Evolutionary conservation across 2,113 vertebrate species (phyloP), one percentile per base, ranked within the genome.

Genomic region (Semicossyphus pulcher): DNA sequence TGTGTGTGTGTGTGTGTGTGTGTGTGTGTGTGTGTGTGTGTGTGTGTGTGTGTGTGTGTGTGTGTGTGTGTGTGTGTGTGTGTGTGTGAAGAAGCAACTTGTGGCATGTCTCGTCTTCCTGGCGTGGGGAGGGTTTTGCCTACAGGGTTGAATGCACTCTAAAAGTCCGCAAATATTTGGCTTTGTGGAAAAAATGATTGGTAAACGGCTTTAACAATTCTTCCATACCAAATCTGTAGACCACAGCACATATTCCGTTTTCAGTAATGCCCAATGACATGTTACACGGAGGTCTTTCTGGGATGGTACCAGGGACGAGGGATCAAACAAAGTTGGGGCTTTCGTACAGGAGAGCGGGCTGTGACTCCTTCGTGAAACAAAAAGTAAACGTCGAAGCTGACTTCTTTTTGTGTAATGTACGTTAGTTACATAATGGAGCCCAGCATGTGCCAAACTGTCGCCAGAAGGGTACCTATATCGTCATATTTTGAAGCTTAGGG

Each of bases 151-250:
- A 89, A 88, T 84, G 81, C 41, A 52, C 52, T 65, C 61, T 52
- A 15, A 32, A 66, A 67, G 73, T 84, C 58, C 2, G 23, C 20
- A 5, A 70, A 64, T 88, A 73, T 82, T 86, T 85, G 83, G 76
- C 81, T 76, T 85, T 48, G 53, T 77, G 82, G 72, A 77, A 86
- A 85, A 87, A 67, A 76, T 52, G 15, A 77, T 61, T 23, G 45
- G 71, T 47, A 29, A 47, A 65, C 63, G 21, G 34, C 47, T 61
- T 76, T 60, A 47, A 26, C 34, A 73, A 51, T 60, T 78, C 41
- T 67, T 81, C 56, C 28, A 16, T 21, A 59, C 15, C 2, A 59
- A 57, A 72, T 76, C 25, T 66, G 1, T 11, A 51, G 39, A 72
- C 56, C 77, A 54, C 56, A 76, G 59, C 47, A 2, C 57, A 59